phyloP scores from a whole-genome alignment of 2,888 invertebrate species.

The Parnassius smintheus region DNA sequence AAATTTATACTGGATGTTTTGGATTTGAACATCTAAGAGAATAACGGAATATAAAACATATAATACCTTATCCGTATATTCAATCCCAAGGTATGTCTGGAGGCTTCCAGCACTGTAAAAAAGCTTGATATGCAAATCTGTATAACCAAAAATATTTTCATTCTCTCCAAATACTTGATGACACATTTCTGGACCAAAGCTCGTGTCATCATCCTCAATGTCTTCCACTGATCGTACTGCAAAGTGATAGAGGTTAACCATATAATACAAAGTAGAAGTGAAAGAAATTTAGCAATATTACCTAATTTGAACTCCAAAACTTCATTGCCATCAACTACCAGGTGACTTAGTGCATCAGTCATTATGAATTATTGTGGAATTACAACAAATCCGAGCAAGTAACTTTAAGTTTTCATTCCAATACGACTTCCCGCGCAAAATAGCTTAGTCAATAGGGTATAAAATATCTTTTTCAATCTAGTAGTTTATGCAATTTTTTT shows the following conservation, averaged over 20 bases:
- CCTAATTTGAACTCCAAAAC: conserved; percentile 80
- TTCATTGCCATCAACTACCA: conserved; percentile 80
- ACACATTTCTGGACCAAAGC: conserved; percentile 92
- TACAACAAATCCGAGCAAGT: conserved; percentile 7
- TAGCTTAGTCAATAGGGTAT: conserved; percentile 13
- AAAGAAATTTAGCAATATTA: conserved; percentile 38
- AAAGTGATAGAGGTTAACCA: conserved; percentile 31
- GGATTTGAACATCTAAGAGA: conserved; percentile 14
- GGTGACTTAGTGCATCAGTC: conserved; percentile 74
- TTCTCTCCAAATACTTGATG: conserved; percentile 96
- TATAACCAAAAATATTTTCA: conserved; percentile 97
- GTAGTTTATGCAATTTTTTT: no score
- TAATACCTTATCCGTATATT: conserved; percentile 83
- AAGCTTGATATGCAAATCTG: conserved; percentile 88
- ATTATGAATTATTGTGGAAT: conserved; percentile 41
- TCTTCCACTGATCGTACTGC: conserved; percentile 83
- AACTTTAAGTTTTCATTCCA: conserved; percentile 35
- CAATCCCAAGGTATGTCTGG: conserved; percentile 89
- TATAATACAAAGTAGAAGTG: background rate
- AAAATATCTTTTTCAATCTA: background rate
- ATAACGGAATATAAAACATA: conserved; percentile 1
- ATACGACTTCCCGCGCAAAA: conserved; percentile 50
- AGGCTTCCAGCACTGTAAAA: conserved; percentile 91
- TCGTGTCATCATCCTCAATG: conserved; percentile 82
- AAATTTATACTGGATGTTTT: conserved; percentile 8